Evolutionary conservation across 2,888 invertebrate species (phyloP), one percentile per base, ranked within the genome.

Genomic region (Ochropleura plecta): DNA sequence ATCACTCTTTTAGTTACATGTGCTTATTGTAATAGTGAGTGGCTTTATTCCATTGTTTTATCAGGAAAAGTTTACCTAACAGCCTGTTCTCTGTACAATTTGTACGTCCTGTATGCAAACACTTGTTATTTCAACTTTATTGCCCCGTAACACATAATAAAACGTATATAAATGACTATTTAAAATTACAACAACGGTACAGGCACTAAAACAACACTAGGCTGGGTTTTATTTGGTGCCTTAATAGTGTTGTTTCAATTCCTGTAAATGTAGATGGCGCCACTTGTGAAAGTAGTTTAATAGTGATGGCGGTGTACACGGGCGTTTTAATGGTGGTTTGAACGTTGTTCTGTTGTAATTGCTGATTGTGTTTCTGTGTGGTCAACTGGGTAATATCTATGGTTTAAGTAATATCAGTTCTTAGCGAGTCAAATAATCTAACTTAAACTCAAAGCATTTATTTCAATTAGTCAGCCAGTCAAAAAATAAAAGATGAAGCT

Each of bases 191-290:
- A 78, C 70, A 86, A 87, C 88, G 88, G 87, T 81, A 60, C 40
- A 44, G 73, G 81, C 63, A 85, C 78, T 89, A 86, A 87, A 89
- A 79, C 78, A 76, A 74, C 86, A 76, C 84, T 76, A 82, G 81
- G 82, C 76, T 78, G 76, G 80, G 83, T 87, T 90, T 90, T 84
- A 89, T 86, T 86, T 78, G 78, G 69, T 82, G 77, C 83, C 82
- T 85, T 86, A 83, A 86, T 87, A 75, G 80, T 79, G 84, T 70
- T 76, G 81, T 83, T 81, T 82, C 83, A 84, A 81, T 87, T 83
- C 82, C 78, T 75, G 82, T 85, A 78, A 79, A 87, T 86, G 77
- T 78, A 81, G 81, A 86, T 84, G 90, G 91, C 91, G 91, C 90
- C 89, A 88, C 20, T 80, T 82, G 80, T 20, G 82, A 85, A 88